Conservation (phyloP, 2,888 invertebrate species). For the Euphydryas editha region DNA sequence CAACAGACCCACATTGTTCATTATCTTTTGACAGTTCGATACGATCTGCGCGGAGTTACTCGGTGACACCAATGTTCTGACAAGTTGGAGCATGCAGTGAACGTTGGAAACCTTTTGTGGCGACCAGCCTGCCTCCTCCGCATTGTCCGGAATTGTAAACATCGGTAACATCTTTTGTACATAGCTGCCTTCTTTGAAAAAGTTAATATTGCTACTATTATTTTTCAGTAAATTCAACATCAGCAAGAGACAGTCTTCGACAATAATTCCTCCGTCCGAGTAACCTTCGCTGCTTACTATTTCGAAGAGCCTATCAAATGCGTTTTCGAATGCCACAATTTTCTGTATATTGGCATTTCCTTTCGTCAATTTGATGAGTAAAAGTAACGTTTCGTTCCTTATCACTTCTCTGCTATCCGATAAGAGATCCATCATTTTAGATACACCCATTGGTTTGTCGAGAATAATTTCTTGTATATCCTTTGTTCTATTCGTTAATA, state of each 20-base stretch:
- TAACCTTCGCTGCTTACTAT: conserved; percentile 96
- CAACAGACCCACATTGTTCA: conserved; percentile 89
- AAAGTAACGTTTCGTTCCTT: conserved; percentile 95
- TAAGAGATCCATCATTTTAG: conserved; percentile 98
- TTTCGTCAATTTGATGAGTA: conserved; percentile 95
- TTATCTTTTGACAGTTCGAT: conserved; percentile 92
- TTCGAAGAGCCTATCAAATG: conserved; percentile 97
- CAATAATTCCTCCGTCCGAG: conserved; percentile 98
- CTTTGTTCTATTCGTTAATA: conserved; percentile 93
- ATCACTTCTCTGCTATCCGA: conserved; percentile 97
- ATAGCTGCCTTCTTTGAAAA: conserved; percentile 98
- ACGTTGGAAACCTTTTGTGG: conserved; percentile 97
- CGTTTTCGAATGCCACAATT: conserved; percentile 99
- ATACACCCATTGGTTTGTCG: conserved; percentile 97
- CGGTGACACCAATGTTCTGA: conserved; percentile 96
- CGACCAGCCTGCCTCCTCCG: conserved; percentile 92
- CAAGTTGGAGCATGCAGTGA: conserved; percentile 94
- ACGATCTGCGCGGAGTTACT: conserved; percentile 94
- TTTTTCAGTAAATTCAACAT: conserved; percentile 96
- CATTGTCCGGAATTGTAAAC: conserved; percentile 90
- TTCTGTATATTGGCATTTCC: conserved; percentile 99
- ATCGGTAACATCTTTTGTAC: conserved; percentile 95
- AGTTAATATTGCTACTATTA: conserved; percentile 98
- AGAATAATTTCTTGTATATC: conserved; percentile 94
- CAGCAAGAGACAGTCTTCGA: conserved; percentile 97